phyloP scores from a whole-genome alignment of 2,113 vertebrate genomes.

The Cairina moschata region DNA sequence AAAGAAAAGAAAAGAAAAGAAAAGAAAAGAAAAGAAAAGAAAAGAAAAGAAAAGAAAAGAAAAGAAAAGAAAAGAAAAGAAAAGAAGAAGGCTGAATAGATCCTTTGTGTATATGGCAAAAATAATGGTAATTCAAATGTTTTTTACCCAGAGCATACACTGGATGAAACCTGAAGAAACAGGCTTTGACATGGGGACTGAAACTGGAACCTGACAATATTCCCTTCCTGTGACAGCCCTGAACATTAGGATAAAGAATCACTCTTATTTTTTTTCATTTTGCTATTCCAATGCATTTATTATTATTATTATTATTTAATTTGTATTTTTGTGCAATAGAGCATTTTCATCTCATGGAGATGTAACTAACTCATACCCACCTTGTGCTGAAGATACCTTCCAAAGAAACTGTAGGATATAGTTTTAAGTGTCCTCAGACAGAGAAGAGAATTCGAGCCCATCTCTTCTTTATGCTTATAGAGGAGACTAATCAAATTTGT shows the following conservation, averaged over 20 bases:
- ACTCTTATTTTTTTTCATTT: neutral
- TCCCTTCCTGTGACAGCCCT: neutral
- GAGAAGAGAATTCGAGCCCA: neutral
- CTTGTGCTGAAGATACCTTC: neutral
- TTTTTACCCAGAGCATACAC: neutral
- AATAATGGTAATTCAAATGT: neutral
- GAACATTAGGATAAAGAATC: neutral
- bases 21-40: neutral
- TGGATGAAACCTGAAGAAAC: neutral
- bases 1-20: neutral
- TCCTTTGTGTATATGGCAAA: neutral
- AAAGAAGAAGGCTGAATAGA: neutral
- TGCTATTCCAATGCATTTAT: neutral
- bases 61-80: neutral
- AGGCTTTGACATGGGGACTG: neutral
- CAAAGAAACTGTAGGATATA: neutral
- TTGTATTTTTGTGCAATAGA: neutral
- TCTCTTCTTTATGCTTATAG: neutral
- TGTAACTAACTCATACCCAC: neutral
- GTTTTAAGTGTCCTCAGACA: neutral
- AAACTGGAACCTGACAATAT: neutral
- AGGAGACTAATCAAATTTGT: neutral
- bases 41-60: neutral
- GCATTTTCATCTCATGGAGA: neutral
- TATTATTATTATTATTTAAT: neutral